Percentiles rank a stretch among this genome's conserved stretches.
Conservation (phyloP, 2,113 vertebrate genomes). For the Oxyura jamaicensis region DNA sequence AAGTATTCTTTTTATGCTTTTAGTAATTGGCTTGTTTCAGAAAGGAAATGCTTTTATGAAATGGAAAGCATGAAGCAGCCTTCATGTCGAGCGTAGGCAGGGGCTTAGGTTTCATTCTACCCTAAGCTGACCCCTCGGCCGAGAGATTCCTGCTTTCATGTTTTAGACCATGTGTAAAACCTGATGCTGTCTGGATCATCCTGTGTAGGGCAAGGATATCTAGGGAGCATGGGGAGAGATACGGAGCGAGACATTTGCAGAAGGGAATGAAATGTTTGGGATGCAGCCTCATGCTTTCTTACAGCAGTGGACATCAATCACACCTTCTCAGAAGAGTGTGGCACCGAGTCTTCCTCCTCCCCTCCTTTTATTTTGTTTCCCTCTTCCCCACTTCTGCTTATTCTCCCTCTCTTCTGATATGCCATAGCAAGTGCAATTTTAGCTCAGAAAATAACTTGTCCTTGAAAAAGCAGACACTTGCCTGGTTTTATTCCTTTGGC, state of each 20-base stretch:
- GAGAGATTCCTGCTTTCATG: constrained; percentile 71
- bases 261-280: constrained; percentile 73
- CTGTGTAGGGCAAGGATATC: constrained; percentile 39
- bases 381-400: neutral
- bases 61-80: constrained; percentile 23
- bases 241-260: constrained; percentile 59
- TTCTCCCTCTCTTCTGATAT: neutral
- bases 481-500: neutral
- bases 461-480: constrained; percentile 58
- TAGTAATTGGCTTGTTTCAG: neutral
- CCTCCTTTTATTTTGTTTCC: neutral
- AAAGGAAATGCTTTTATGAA: neutral
- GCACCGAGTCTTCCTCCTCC: neutral
- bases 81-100: neutral
- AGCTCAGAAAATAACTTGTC: constrained; percentile 26
- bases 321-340: constrained; percentile 76
- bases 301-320: constrained; percentile 77
- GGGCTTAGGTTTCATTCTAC: constrained; percentile 59
- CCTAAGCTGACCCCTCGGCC: constrained; percentile 67
- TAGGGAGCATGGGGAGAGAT: constrained; percentile 47
- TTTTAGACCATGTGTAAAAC: constrained; percentile 72
- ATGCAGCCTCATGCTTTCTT: constrained; percentile 67
- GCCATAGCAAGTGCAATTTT: constrained; percentile 30
- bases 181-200: constrained; percentile 57
- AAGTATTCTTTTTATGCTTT: neutral